These are phyloP conservation scores for Scopus umbretta DNA, from an alignment of 2,113 vertebrate species.

Conservation along the genomic window DNA sequence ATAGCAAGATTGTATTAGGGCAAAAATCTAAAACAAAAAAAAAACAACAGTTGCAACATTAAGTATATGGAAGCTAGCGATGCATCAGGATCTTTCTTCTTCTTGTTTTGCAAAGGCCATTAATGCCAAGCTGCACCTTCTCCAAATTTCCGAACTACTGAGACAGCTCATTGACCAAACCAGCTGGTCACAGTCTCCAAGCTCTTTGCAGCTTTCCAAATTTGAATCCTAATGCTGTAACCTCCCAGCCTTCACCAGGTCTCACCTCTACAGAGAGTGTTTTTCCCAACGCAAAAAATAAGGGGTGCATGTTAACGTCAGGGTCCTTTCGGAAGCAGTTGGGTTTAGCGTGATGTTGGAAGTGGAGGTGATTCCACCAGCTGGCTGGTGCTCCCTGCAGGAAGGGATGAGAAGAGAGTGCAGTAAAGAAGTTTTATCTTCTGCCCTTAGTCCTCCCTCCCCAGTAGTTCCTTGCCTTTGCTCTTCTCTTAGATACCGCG, in stretches of 20 bases:
- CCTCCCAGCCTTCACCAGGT: background rate
- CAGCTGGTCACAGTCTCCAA: background rate
- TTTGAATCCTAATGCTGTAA: background rate
- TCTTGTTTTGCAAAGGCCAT: background rate
- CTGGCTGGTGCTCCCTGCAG: conserved; percentile 79
- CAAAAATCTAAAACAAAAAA: background rate
- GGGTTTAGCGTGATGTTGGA: conserved; percentile 84
- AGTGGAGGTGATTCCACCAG: conserved; percentile 85
- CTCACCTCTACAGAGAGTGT: conserved; percentile 80
- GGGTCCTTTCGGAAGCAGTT: conserved; percentile 84
- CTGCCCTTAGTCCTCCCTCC: background rate
- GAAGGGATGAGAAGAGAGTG: background rate
- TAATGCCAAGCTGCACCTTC: background rate
- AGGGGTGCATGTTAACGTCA: conserved; percentile 80
- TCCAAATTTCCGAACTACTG: background rate
- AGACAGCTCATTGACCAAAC: background rate
- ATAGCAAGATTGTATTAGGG: background rate
- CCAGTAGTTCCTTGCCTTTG: background rate
- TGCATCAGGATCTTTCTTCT: background rate
- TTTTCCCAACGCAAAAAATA: conserved; percentile 81
- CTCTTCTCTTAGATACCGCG: background rate
- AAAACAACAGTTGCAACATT: background rate
- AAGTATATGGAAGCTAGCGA: background rate
- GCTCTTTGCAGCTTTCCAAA: background rate
- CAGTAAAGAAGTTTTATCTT: background rate